Percentiles rank a stretch among this genome's conserved stretches.
Conservation (phyloP, 2,113 vertebrate genomes). For the Gambusia affinis region DNA sequence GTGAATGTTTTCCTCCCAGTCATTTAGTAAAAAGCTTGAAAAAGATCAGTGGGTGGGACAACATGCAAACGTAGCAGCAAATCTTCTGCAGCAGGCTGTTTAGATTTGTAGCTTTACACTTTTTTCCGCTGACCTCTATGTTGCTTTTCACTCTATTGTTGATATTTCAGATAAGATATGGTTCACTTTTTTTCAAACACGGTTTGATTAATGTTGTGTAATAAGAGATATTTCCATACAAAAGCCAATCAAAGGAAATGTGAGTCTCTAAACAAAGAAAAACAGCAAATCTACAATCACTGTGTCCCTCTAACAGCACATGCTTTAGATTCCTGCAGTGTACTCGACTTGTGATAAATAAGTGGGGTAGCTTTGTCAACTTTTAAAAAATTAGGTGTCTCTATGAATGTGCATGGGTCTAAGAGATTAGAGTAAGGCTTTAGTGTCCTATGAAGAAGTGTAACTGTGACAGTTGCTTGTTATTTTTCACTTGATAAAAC, state of each 20-base stretch:
- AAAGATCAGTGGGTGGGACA: neutral
- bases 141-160: neutral
- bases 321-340: slow-evolving; percentile 52
- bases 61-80: neutral
- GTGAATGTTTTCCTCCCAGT: neutral
- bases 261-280: neutral
- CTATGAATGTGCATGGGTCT: slow-evolving; percentile 4
- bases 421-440: slow-evolving; percentile 37
- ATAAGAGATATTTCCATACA: neutral
- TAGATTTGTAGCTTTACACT: neutral
- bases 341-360: slow-evolving; percentile 44
- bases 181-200: neutral
- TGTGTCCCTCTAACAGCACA: slow-evolving; percentile 23
- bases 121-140: neutral
- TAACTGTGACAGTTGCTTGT: slow-evolving; percentile 71
- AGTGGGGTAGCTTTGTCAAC: slow-evolving; percentile 59
- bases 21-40: neutral
- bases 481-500: slow-evolving; percentile 75
- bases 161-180: neutral
- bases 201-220: neutral
- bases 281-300: neutral
- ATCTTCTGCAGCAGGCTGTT: neutral
- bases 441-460: slow-evolving; percentile 71
- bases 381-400: slow-evolving; percentile 24
- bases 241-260: neutral